Percentiles rank a stretch among this genome's conserved stretches.
Conservation (phyloP, 2,888 invertebrate genomes). For the Corbicula japonica region DNA sequence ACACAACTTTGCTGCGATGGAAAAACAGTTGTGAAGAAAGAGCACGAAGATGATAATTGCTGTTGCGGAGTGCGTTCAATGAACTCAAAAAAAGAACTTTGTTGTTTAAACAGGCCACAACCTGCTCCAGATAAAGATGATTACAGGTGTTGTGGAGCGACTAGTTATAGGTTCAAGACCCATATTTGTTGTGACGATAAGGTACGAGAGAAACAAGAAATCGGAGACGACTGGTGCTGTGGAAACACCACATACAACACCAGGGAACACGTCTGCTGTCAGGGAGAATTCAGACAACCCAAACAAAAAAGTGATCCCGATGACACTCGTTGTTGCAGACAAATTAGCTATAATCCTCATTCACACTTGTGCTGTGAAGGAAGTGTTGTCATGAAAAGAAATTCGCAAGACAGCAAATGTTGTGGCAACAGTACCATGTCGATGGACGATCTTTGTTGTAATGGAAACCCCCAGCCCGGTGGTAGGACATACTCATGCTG, state of each 20-base stretch:
- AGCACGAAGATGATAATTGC: conserved; percentile 34
- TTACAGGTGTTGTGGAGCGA: conserved; percentile 41
- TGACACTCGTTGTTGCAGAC: conserved; percentile 36
- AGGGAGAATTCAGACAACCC: conserved; percentile 35
- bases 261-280: conserved; percentile 38
- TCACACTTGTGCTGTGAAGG: conserved; percentile 50
- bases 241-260: conserved; percentile 40
- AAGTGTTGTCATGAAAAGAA: conserved; percentile 22
- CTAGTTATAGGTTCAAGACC: conserved; percentile 26
- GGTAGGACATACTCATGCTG: conserved; percentile 39
- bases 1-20: conserved; percentile 49
- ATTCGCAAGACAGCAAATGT: conserved; percentile 28
- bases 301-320: conserved; percentile 17
- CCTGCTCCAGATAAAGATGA: conserved; percentile 21
- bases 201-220: conserved; percentile 21
- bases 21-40: conserved; percentile 25
- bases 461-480: conserved; percentile 29
- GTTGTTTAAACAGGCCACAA: conserved; percentile 45
- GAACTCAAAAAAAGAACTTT: conserved; percentile 34
- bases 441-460: conserved; percentile 25
- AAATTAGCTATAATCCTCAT: conserved; percentile 38
- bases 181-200: conserved; percentile 36
- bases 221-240: conserved; percentile 44
- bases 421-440: conserved; percentile 35
- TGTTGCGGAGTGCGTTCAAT: conserved; percentile 49